Percentiles rank a stretch among this genome's conserved stretches.
phyloP scores from a whole-genome alignment of 2,113 vertebrate genomes.

The Oenanthe oenanthe region DNA sequence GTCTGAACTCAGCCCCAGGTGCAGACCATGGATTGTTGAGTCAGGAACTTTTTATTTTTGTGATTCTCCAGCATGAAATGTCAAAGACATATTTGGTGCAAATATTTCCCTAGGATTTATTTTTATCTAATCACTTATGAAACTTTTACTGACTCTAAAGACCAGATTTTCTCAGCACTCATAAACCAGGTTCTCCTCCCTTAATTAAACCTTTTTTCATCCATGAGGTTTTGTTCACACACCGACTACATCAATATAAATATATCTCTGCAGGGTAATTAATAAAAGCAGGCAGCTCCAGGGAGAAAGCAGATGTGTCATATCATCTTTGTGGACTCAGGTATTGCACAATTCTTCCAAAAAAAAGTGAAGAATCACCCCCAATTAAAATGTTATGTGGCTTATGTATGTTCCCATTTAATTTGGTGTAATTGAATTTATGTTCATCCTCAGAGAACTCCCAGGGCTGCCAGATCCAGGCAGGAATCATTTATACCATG shows the following conservation, averaged over 20 bases:
- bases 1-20: neutral
- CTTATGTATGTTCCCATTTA: neutral
- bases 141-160: neutral
- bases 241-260: conserved; percentile 5
- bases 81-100: neutral
- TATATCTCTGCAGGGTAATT: neutral
- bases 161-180: neutral
- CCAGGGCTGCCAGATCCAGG: neutral
- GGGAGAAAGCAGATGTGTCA: neutral
- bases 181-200: neutral
- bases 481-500: neutral
- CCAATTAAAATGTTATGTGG: neutral
- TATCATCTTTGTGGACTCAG: neutral
- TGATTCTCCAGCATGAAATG: neutral
- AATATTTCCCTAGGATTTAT: neutral
- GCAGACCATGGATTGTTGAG: neutral
- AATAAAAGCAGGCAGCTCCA: neutral
- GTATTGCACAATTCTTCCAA: neutral
- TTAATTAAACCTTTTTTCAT: neutral
- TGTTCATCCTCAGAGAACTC: neutral
- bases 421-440: neutral
- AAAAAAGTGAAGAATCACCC: conserved; percentile 4
- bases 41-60: neutral
- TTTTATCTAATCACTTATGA: neutral
- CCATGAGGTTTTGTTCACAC: conserved; percentile 20